A percentile compares a stretch with the other conserved stretches of the same genome.
Evolutionary conservation across 2,113 vertebrate species (phyloP).

Genomic region (Opisthocomus hoazin): DNA sequence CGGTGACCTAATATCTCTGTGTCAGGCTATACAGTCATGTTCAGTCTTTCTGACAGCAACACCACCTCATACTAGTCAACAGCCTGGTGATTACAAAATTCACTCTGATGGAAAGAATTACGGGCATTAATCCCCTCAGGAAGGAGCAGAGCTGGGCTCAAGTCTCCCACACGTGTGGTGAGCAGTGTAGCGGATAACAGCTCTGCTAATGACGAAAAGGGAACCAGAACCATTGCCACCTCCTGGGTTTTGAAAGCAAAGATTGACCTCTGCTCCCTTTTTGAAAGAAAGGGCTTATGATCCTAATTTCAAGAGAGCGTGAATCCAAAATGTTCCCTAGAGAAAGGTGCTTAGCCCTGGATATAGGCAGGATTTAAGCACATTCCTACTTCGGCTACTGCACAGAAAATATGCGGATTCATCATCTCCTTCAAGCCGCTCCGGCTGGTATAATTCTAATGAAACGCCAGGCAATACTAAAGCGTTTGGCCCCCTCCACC

Average conservation of each 20-base stretch:
- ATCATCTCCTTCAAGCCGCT: neutral
- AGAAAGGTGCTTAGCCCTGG: slow-evolving; percentile 50
- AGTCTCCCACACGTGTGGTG: slow-evolving; percentile 36
- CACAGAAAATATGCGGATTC: neutral
- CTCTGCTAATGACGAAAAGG: slow-evolving; percentile 32
- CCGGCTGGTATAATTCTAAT: neutral
- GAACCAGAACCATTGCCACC: slow-evolving; percentile 48
- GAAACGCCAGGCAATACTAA: neutral
- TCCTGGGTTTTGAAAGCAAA: slow-evolving; percentile 58
- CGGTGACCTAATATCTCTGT: neutral
- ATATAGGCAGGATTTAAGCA: slow-evolving; percentile 28
- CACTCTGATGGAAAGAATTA: slow-evolving; percentile 46
- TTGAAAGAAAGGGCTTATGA: slow-evolving; percentile 53
- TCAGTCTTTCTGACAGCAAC: neutral
- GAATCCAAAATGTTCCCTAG: slow-evolving; percentile 51
- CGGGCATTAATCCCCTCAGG: slow-evolving; percentile 36
- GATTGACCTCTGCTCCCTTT: slow-evolving; percentile 48
- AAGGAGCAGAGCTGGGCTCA: slow-evolving; percentile 31
- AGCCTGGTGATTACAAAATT: slow-evolving; percentile 25
- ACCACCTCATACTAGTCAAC: neutral
- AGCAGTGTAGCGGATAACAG: slow-evolving; percentile 39
- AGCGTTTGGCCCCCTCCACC: neutral
- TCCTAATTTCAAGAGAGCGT: slow-evolving; percentile 46
- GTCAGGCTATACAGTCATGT: neutral
- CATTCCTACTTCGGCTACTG: neutral